Base-by-base conservation (phyloP, 2,797 vertebrate genomes). In the Peromyscus nudipes region DNA sequence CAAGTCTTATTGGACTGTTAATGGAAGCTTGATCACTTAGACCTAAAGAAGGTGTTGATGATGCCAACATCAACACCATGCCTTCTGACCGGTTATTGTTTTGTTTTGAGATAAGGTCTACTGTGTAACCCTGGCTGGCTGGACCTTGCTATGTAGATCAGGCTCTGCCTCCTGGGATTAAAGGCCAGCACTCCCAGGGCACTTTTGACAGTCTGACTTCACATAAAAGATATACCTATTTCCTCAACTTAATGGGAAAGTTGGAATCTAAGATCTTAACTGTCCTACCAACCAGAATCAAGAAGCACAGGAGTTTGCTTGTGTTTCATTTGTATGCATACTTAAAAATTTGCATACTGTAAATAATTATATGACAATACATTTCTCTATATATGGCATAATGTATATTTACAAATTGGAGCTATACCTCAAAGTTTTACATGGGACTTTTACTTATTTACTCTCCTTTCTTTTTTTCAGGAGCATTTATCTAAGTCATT, bases 401-500 rank as follows among this genome's bases (percentile, higher is more conserved):
- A 27, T 16, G 43, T 29, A 75, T 60, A 88, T 25, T 94, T 60
- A 80, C 6, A 96, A 95, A 75, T 73, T 31, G 83, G 60, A 82
- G 49, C 40, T 46, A 55, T 46, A 84, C 1, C 92, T 97, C 77
- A 31, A 86, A 52, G 14, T 76, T 94, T 65, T 81, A 40, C 23
- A 11, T 80, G 21, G 40, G 6, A 60, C n/a, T 83, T 37, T 94
- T 43, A 64, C 40, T 89, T 90, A 83, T 27, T 83, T 60, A 67
- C 29, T 67, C 12, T 62, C 69, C 64, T 46, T 52, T n/a, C 46
- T 55, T 1, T 85, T 69, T 64, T 90, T 91, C 6, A n/a, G 46
- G 37, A 77, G 9, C 27, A 64, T 62, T 97, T 94, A 86, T 65
- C 29, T 25, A 91, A 62, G 75, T 37, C 65, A 73, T 73, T 87